Evolutionary conservation across 2,888 invertebrate species (phyloP).

Genomic region (Endomychus coccineus): DNA sequence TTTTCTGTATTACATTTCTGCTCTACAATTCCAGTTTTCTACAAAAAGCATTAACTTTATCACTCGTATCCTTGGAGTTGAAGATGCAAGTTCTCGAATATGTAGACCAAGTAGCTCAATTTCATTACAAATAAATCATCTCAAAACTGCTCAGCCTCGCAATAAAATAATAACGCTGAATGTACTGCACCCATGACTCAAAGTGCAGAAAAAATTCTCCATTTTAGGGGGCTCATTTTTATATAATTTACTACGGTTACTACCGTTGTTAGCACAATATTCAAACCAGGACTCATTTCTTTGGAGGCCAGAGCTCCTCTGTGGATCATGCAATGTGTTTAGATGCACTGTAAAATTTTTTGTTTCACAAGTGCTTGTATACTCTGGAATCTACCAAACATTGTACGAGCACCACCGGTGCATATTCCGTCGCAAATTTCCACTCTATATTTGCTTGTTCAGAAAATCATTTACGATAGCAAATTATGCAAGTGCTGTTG

Average conservation of each 20-base stretch:
- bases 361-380: conserved; percentile 14
- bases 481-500: conserved; percentile 17
- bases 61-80: no score
- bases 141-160: no score
- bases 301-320: conserved; percentile 17
- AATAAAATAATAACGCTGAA: no score
- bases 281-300: conserved; percentile 17
- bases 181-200: no score
- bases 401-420: conserved; percentile 11
- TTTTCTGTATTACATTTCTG: no score
- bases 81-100: no score
- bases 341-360: conserved; percentile 18
- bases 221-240: conserved; percentile 11
- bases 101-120: no score
- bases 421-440: conserved; percentile 7
- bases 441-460: conserved; percentile 6
- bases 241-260: conserved; percentile 16
- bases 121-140: no score
- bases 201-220: no score
- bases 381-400: conserved; percentile 15
- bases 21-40: no score
- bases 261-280: conserved; percentile 15
- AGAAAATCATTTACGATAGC: conserved; percentile 8
- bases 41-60: no score
- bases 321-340: conserved; percentile 19